Conservation (phyloP, 1,140 invertebrate genomes). For the Cardiocondyla obscurior region DNA sequence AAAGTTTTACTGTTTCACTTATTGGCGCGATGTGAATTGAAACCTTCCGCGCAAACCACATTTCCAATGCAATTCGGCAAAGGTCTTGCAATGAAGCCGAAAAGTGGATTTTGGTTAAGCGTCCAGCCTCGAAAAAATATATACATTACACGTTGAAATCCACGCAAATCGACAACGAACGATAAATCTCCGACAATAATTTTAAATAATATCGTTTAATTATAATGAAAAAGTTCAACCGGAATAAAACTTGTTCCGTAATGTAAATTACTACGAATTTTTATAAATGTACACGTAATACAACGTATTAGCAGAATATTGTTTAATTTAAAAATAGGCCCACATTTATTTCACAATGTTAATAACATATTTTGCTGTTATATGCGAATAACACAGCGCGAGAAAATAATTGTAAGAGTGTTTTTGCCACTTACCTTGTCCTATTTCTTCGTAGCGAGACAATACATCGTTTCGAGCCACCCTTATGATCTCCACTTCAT, state of each 20-base stretch:
- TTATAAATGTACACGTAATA: not conserved
- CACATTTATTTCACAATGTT: too few relatives aligned
- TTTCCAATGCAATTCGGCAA: constrained; percentile 14
- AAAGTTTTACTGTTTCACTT: constrained; percentile 54
- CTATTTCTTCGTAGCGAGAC: constrained; percentile 53
- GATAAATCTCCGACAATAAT: too few relatives aligned
- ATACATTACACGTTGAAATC: not conserved
- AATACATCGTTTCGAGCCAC: constrained; percentile 58
- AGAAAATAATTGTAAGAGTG: constrained; percentile 42
- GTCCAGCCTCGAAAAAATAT: constrained; percentile 39
- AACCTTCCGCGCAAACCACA: not conserved
- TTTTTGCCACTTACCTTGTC: constrained; percentile 6
- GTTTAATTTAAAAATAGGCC: too few relatives aligned
- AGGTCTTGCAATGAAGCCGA: not conserved
- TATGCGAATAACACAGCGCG: not conserved
- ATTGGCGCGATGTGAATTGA: constrained; percentile 31
- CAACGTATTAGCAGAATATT: not conserved
- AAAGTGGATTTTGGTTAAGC: constrained; percentile 75
- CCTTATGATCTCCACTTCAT: constrained; percentile 69
- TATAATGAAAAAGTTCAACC: not conserved
- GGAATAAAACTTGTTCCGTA: not conserved
- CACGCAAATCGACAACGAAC: too few relatives aligned
- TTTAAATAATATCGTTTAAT: not conserved
- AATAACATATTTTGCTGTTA: constrained; percentile 9
- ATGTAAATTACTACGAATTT: not conserved